A percentile compares a stretch with the other conserved stretches of the same genome.
Evolutionary conservation across 1,140 invertebrate species (phyloP).

Genomic region (Sitobion miscanthi): DNA sequence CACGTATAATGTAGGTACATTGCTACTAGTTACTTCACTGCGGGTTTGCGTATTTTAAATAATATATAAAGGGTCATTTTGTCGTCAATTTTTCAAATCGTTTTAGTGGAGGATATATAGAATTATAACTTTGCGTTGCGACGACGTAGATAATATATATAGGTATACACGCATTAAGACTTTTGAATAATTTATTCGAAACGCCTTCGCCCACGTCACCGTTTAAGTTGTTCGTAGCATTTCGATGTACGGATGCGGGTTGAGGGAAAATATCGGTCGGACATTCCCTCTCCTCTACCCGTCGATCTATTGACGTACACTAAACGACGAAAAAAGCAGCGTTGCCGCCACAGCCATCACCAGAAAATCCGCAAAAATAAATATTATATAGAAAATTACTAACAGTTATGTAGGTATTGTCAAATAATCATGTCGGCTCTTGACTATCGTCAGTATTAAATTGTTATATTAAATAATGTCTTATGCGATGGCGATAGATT

Average conservation of each 20-base stretch:
- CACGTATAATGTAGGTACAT: background rate
- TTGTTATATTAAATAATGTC: background rate
- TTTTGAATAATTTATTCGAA: constrained; percentile 15
- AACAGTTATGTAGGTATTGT: no score
- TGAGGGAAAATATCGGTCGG: background rate
- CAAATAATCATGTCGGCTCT: no score
- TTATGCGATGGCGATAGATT: background rate
- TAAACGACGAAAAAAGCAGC: background rate
- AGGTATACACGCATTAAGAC: background rate
- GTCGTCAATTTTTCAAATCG: background rate
- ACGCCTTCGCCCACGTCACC: background rate
- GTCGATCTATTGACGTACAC: background rate
- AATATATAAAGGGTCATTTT: background rate
- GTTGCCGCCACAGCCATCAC: background rate
- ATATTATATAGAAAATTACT: background rate
- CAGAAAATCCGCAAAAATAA: background rate
- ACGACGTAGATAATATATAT: background rate
- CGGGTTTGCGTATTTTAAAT: background rate
- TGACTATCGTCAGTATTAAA: background rate
- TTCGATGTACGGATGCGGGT: background rate
- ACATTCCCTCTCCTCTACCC: background rate
- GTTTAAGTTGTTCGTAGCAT: background rate
- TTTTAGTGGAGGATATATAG: background rate
- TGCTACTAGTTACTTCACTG: background rate
- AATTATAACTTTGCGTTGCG: background rate